Percentiles rank a stretch among this genome's conserved stretches.
phyloP scores from a whole-genome alignment of 2,797 vertebrate species.

The Hephaestus fuliginosus region DNA sequence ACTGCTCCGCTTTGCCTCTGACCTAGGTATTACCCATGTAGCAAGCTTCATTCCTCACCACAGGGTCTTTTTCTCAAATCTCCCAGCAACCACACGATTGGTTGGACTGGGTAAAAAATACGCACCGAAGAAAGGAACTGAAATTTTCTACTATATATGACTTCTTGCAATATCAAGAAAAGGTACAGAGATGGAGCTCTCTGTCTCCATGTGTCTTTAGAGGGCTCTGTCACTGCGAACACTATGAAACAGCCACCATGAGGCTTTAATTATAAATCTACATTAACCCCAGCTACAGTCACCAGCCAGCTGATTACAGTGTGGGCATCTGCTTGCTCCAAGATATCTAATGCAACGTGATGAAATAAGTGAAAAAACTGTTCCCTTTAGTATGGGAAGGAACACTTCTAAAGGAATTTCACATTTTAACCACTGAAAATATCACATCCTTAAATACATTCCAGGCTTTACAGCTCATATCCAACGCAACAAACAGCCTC shows the following conservation, averaged over 20 bases:
- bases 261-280: background rate
- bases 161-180: background rate
- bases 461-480: background rate
- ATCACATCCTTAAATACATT: background rate
- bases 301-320: background rate
- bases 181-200: background rate
- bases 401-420: background rate
- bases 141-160: background rate
- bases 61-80: background rate
- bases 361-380: background rate
- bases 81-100: background rate
- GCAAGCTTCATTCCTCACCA: conserved; percentile 1
- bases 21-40: no score
- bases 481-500: background rate
- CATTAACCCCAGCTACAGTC: background rate
- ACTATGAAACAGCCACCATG: background rate
- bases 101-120: background rate
- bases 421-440: background rate
- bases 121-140: no score
- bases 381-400: background rate
- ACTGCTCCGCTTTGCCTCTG: conserved; percentile 6
- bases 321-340: background rate
- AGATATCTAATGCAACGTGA: background rate
- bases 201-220: background rate
- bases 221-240: background rate